These are phyloP conservation scores for Graphium colonna DNA, from an alignment of 2,888 invertebrate species.

Conservation along the genomic window DNA sequence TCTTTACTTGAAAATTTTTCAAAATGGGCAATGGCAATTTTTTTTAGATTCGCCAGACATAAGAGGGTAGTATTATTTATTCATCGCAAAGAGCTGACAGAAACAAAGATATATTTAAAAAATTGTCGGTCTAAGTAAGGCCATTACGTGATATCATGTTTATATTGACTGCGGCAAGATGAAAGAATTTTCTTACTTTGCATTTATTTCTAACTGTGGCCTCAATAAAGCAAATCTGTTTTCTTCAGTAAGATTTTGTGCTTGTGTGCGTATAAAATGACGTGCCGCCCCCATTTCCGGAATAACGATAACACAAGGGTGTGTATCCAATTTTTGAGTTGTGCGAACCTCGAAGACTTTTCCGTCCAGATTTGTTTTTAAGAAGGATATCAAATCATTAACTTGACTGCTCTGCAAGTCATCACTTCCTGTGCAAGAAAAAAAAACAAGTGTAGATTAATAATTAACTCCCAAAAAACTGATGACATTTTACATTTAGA, in stretches of 20 bases:
- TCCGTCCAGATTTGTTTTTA: slow-evolving; percentile 87
- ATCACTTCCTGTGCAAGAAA: slow-evolving; percentile 67
- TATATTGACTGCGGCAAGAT: not conserved
- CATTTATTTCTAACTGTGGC: slow-evolving; percentile 96
- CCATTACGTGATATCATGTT: too few relatives aligned
- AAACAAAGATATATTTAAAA: too few relatives aligned
- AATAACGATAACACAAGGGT: slow-evolving; percentile 97
- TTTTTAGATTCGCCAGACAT: too few relatives aligned
- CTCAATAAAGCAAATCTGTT: slow-evolving; percentile 91
- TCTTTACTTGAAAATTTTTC: too few relatives aligned
- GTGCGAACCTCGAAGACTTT: slow-evolving; percentile 91
- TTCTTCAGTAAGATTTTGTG: slow-evolving; percentile 89
- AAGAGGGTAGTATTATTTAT: too few relatives aligned
- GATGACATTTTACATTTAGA: not conserved
- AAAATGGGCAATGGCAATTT: too few relatives aligned
- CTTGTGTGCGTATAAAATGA: slow-evolving; percentile 95
- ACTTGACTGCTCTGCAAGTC: slow-evolving; percentile 87
- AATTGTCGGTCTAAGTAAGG: too few relatives aligned
- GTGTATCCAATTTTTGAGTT: slow-evolving; percentile 90
- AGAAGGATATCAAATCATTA: slow-evolving; percentile 88
- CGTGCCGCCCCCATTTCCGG: slow-evolving; percentile 98
- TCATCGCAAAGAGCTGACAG: too few relatives aligned
- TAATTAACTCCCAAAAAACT: not conserved
- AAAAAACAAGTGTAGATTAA: not conserved
- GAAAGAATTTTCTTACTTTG: slow-evolving; percentile 81